Conservation (phyloP, 1,140 invertebrate species). For the Drosophila repletoides region DNA sequence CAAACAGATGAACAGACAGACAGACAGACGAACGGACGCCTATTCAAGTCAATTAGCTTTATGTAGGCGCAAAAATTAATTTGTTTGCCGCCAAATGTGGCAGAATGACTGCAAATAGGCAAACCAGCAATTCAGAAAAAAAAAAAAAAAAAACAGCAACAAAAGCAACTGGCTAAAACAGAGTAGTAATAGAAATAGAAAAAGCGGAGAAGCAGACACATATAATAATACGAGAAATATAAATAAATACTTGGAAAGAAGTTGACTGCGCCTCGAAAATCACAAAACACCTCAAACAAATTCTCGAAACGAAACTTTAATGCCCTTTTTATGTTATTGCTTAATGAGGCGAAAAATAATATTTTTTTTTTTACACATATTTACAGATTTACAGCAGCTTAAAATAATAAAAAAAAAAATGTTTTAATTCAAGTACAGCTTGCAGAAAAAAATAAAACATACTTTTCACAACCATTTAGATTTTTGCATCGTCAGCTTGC, state of each 20-base stretch:
- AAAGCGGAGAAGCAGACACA: constrained; percentile 1
- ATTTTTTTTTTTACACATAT: too few relatives aligned
- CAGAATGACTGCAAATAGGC: constrained; percentile 36
- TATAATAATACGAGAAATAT: background rate
- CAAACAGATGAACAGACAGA: background rate
- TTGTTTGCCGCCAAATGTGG: constrained; percentile 74
- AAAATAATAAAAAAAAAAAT: background rate
- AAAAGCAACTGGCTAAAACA: too few relatives aligned
- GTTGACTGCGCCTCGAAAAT: constrained; percentile 30
- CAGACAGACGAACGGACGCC: constrained; percentile 27
- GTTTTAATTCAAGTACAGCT: too few relatives aligned
- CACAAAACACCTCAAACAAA: background rate
- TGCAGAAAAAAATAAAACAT: too few relatives aligned
- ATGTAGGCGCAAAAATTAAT: constrained; percentile 77
- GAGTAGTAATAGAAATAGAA: too few relatives aligned
- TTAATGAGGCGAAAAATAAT: too few relatives aligned
- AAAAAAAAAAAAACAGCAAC: background rate
- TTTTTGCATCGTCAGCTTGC: too few relatives aligned
- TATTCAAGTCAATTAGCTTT: constrained; percentile 69
- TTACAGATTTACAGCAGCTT: too few relatives aligned
- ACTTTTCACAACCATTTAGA: too few relatives aligned
- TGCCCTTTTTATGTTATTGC: too few relatives aligned
- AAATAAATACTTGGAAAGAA: constrained; percentile 5
- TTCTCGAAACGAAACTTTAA: background rate
- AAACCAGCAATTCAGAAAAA: constrained; percentile 11